These are phyloP conservation scores for Aphis gossypii DNA, from an alignment of 1,140 invertebrate species.

Conservation along the genomic window DNA sequence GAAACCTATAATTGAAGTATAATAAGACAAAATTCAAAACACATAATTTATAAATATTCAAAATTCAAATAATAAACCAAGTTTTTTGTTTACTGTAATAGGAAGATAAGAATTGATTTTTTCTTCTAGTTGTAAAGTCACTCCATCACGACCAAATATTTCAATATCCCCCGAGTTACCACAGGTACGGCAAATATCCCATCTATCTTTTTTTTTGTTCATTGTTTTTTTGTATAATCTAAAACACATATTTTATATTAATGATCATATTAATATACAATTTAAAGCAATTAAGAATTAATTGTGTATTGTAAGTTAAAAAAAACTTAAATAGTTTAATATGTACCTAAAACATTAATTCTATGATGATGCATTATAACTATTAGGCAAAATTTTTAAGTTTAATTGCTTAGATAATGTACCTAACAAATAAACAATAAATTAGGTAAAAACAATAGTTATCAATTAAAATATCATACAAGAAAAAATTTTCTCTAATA, in stretches of 20 bases:
- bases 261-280: background rate
- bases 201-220: conserved; percentile 44
- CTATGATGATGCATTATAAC: background rate
- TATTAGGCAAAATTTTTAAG: background rate
- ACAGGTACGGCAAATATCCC: conserved; percentile 49
- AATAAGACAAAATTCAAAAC: background rate
- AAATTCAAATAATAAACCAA: background rate
- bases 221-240: conserved; percentile 10
- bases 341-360: too few species aligned
- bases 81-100: conserved; percentile 29
- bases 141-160: conserved; percentile 54
- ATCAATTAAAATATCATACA: background rate
- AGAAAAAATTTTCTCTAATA: background rate
- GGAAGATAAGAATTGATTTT: conserved; percentile 54
- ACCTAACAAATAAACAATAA: background rate
- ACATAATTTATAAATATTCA: background rate
- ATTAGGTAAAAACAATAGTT: background rate
- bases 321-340: background rate
- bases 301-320: too few species aligned
- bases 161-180: conserved; percentile 42
- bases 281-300: background rate
- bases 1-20: conserved; percentile 39
- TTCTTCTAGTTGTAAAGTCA: conserved; percentile 47
- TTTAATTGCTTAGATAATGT: background rate
- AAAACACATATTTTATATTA: background rate